A percentile compares a stretch with the other conserved stretches of the same genome.
Evolutionary conservation across 2,797 vertebrate species (phyloP).

Genomic region (Gallinago solitaria): DNA sequence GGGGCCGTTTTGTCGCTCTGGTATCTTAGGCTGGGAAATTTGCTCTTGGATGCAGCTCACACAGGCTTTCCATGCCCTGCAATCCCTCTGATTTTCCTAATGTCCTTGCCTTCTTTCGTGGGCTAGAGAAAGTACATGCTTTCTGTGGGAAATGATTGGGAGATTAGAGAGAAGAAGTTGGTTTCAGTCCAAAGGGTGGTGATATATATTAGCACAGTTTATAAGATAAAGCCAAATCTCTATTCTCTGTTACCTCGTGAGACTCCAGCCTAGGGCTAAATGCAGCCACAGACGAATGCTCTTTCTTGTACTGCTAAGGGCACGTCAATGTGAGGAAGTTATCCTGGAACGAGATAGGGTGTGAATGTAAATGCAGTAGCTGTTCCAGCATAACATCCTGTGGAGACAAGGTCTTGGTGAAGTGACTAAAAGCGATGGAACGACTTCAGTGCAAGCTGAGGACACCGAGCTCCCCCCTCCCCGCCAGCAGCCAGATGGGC

Average conservation of each 20-base stretch:
- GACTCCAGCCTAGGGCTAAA: slow-evolving; percentile 59
- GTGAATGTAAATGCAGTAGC: slow-evolving; percentile 49
- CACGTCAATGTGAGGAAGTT: slow-evolving; percentile 37
- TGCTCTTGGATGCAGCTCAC: not conserved
- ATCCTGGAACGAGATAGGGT: slow-evolving; percentile 50
- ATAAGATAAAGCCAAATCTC: slow-evolving; percentile 60
- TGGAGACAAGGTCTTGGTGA: slow-evolving; percentile 12
- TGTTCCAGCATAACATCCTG: slow-evolving; percentile 40
- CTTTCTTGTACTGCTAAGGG: slow-evolving; percentile 48
- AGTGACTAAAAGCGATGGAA: slow-evolving; percentile 30
- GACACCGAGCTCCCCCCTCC: rapidly evolving
- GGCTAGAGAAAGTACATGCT: not conserved
- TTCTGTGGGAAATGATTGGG: slow-evolving; percentile 45
- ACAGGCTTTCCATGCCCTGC: not conserved
- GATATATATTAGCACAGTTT: slow-evolving; percentile 34
- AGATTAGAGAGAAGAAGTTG: slow-evolving; percentile 39
- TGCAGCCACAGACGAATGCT: slow-evolving; percentile 47
- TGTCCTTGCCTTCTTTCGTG: not conserved
- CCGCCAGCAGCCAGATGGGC: not conserved
- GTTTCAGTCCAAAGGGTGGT: slow-evolving; percentile 48
- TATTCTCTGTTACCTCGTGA: slow-evolving; percentile 56
- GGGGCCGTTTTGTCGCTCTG: not conserved
- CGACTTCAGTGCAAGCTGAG: not conserved
- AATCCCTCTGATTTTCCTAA: not conserved
- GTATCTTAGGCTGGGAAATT: not conserved